Evolutionary conservation across 2,113 vertebrate genomes (phyloP).

Genomic region (Pithys albifrons): DNA sequence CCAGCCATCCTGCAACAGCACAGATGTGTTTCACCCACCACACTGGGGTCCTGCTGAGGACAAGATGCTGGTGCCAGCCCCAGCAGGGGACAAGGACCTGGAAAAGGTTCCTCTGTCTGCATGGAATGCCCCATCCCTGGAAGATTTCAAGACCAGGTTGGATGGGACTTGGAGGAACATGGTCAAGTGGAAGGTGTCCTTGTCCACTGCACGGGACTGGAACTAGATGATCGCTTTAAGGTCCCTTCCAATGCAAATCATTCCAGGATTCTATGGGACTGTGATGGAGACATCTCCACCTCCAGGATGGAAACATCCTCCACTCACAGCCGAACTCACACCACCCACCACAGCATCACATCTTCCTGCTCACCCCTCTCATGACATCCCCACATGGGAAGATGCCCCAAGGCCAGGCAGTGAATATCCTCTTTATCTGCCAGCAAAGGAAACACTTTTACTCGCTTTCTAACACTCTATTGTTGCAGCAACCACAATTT

Average conservation of each 20-base stretch:
- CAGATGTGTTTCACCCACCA: not conserved
- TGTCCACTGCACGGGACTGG: not conserved
- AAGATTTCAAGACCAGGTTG: not conserved
- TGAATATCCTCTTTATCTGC: slow-evolving; percentile 2
- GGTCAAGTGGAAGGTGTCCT: not conserved
- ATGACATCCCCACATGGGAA: accelerated
- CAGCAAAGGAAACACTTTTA: slow-evolving; percentile 16
- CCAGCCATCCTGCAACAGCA: not conserved
- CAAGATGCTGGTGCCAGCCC: not conserved
- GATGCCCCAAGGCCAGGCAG: not conserved
- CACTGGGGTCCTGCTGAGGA: not conserved
- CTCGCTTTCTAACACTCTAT: not conserved
- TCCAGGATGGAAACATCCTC: accelerated
- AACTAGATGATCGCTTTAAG: not conserved
- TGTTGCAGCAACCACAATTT: not conserved
- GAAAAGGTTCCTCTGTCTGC: not conserved
- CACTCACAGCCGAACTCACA: not conserved
- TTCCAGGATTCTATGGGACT: not conserved
- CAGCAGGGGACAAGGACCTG: not conserved
- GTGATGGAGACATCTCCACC: not conserved
- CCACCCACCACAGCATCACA: not conserved
- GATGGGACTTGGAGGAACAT: not conserved
- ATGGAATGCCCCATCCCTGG: not conserved
- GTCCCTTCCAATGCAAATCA: not conserved
- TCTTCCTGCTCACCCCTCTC: not conserved